These are phyloP conservation scores for Natator depressus DNA, from an alignment of 2,113 vertebrate genomes.

Conservation along the genomic window DNA sequence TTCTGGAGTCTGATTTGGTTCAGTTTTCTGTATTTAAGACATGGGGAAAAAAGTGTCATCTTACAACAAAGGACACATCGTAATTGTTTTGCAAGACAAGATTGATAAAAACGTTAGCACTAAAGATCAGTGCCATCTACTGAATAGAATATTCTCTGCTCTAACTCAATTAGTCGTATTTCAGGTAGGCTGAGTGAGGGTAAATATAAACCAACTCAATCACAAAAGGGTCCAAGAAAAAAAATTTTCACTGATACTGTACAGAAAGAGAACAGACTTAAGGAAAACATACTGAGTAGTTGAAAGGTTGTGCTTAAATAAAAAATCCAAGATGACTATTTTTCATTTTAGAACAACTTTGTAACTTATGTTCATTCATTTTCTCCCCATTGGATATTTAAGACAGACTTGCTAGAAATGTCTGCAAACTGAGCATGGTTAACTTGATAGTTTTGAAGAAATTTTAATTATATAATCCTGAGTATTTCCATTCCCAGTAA, in stretches of 20 bases:
- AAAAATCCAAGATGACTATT: not conserved
- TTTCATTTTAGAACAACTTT: not conserved
- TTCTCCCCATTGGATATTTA: not conserved
- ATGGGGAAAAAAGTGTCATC: not conserved
- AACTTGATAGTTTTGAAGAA: not conserved
- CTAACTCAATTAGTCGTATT: not conserved
- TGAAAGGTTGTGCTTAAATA: not conserved
- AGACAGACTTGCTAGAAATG: not conserved
- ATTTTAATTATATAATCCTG: not conserved
- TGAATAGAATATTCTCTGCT: rapidly evolving
- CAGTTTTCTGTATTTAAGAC: slow-evolving; percentile 48
- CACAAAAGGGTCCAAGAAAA: not conserved
- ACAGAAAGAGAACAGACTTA: not conserved
- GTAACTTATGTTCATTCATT: not conserved
- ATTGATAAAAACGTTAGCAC: not conserved
- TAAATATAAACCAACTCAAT: not conserved
- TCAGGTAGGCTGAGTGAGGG: not conserved
- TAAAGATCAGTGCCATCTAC: not conserved
- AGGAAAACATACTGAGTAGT: not conserved
- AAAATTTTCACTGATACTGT: not conserved
- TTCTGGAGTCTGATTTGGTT: not conserved
- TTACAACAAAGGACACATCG: not conserved
- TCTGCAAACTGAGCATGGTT: not conserved
- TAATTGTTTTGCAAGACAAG: not conserved
- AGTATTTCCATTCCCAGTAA: not conserved